Percentiles rank a stretch among this genome's conserved stretches.
Evolutionary conservation across 1,140 invertebrate species (phyloP).

Genomic region (Whitmania pigra): DNA sequence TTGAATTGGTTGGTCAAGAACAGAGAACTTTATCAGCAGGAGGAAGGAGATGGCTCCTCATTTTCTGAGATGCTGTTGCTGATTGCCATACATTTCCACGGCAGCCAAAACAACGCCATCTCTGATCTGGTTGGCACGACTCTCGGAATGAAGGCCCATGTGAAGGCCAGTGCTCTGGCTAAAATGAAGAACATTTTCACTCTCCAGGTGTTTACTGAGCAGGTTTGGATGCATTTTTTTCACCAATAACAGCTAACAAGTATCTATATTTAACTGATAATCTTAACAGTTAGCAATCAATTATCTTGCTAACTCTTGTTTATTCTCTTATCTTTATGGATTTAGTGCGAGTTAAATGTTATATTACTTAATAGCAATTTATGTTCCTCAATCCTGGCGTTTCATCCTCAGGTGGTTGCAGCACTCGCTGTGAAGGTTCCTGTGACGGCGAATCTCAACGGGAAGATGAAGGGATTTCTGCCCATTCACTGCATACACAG

Average conservation of each 20-base stretch:
- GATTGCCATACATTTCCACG: constrained; percentile 92
- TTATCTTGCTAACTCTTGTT: too few species aligned
- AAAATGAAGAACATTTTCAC: constrained; percentile 88
- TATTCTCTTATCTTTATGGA: neutral
- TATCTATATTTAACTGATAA: too few species aligned
- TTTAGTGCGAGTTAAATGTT: neutral
- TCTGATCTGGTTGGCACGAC: constrained; percentile 83
- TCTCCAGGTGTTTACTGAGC: constrained; percentile 92
- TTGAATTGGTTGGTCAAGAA: constrained; percentile 80
- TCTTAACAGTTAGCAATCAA: too few species aligned
- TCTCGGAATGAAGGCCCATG: constrained; percentile 82
- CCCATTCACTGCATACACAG: constrained; percentile 96
- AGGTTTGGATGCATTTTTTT: constrained; percentile 46
- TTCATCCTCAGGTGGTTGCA: constrained; percentile 64
- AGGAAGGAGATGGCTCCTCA: constrained; percentile 36
- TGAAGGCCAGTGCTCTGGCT: constrained; percentile 75
- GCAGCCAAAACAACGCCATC: constrained; percentile 74
- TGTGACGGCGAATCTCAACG: constrained; percentile 76
- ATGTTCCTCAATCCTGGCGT: constrained; percentile 7
- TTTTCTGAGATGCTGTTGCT: constrained; percentile 92
- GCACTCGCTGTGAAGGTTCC: constrained; percentile 88
- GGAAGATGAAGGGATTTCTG: constrained; percentile 75
- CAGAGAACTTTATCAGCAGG: constrained; percentile 58
- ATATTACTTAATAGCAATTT: neutral
- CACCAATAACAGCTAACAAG: too few species aligned